Percentiles rank a stretch among this genome's conserved stretches.
These are phyloP conservation scores for Psix sp. DNA, from an alignment of 1,140 invertebrate genomes.

Conservation along the genomic window DNA sequence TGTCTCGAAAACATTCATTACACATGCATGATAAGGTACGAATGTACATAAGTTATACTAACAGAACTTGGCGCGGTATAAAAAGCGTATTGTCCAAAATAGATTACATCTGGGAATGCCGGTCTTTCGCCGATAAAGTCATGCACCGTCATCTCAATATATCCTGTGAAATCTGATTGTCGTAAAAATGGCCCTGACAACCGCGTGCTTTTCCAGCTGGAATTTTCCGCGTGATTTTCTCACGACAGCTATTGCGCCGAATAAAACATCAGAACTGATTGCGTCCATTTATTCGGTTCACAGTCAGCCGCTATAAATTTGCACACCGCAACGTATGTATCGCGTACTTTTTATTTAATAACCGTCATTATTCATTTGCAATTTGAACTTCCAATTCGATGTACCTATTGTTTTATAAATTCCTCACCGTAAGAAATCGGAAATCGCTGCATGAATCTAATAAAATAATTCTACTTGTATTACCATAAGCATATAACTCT, in stretches of 20 bases:
- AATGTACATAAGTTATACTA: conserved; percentile 40
- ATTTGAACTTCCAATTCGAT: conserved; percentile 55
- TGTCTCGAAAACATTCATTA: conserved; percentile 31
- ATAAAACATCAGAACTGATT: conserved; percentile 55
- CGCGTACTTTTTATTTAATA: conserved; percentile 41
- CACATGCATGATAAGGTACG: conserved; percentile 40
- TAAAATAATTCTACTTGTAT: conserved; percentile 10
- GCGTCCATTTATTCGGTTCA: conserved; percentile 40
- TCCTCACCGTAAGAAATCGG: not conserved
- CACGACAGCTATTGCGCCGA: conserved; percentile 49
- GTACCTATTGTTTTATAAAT: conserved; percentile 22
- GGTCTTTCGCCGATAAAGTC: conserved; percentile 40
- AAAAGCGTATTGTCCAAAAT: conserved; percentile 45
- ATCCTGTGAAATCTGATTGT: conserved; percentile 51
- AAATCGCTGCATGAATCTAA: not conserved
- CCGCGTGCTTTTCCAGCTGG: conserved; percentile 12
- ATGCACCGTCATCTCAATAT: conserved; percentile 52
- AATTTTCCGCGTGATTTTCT: conserved; percentile 46
- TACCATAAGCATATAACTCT: conserved; percentile 17
- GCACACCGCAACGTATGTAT: conserved; percentile 17
- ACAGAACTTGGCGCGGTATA: conserved; percentile 26
- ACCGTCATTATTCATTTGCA: conserved; percentile 25
- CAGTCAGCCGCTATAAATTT: conserved; percentile 30
- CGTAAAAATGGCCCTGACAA: conserved; percentile 42
- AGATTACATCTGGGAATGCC: conserved; percentile 43